Evolutionary conservation across 1,140 invertebrate genomes (phyloP).

Genomic region (Protaetia brevitarsis): DNA sequence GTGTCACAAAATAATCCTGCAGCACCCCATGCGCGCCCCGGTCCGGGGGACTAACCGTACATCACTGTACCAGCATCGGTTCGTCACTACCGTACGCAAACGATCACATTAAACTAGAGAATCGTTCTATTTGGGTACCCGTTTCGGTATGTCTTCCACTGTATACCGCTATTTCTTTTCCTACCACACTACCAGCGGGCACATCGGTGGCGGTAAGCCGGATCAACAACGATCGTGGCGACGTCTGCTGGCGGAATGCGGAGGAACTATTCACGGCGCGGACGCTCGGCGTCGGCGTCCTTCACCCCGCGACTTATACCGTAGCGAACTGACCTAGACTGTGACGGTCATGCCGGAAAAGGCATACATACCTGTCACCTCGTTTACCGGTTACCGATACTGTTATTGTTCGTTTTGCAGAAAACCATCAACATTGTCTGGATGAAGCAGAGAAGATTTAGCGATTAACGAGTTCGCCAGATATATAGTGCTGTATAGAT

Average conservation of each 20-base stretch:
- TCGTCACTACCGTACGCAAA: background rate
- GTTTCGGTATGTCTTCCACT: background rate
- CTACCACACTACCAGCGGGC: slow-evolving; percentile 1
- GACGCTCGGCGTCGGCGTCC: slow-evolving; percentile 33
- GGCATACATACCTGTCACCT: slow-evolving; percentile 14
- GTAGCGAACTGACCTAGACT: slow-evolving; percentile 28
- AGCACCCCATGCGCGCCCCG: slow-evolving; percentile 7
- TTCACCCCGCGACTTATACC: slow-evolving; percentile 26
- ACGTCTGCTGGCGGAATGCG: slow-evolving; percentile 31
- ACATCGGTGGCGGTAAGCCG: background rate
- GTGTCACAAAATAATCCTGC: slow-evolving; percentile 15
- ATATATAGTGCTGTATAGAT: too few relatives aligned
- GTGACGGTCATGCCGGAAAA: slow-evolving; percentile 12
- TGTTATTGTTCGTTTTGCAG: background rate
- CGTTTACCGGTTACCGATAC: slow-evolving; percentile 15
- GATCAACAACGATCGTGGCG: slow-evolving; percentile 15
- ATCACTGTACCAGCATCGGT: slow-evolving; percentile 2
- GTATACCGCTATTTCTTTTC: slow-evolving; percentile 8
- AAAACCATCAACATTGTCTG: background rate
- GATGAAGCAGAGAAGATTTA: too few relatives aligned
- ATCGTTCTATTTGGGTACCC: background rate
- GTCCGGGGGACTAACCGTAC: slow-evolving; percentile 1
- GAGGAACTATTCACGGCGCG: slow-evolving; percentile 22
- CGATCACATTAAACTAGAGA: background rate
- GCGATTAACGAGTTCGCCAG: too few relatives aligned